phyloP scores from a whole-genome alignment of 1,140 invertebrate species.

The Solenopsis fugax region DNA sequence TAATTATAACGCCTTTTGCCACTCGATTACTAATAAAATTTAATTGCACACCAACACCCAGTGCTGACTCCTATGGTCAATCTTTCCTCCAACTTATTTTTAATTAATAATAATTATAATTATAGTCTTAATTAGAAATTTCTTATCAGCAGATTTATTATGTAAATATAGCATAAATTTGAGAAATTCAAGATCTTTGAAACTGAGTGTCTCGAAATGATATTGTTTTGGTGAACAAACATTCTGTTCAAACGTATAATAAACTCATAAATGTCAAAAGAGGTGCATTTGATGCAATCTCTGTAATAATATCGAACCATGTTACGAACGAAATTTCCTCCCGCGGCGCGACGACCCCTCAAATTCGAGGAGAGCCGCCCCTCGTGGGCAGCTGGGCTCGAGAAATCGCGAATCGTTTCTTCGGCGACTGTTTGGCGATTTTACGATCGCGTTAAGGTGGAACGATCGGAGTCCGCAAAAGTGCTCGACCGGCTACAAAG shows the following conservation, averaged over 20 bases:
- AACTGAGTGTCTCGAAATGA: not conserved
- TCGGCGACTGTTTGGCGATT: constrained; percentile 49
- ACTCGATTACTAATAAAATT: too few relatives aligned
- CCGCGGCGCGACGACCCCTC: not conserved
- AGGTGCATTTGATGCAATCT: not conserved
- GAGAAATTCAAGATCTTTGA: not conserved
- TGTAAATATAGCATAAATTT: not conserved
- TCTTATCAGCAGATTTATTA: not conserved
- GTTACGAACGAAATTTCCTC: not conserved
- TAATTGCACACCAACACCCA: too few relatives aligned
- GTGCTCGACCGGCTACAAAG: constrained; percentile 12
- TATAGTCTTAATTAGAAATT: not conserved
- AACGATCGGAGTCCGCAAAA: constrained; percentile 69
- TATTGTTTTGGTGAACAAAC: not conserved
- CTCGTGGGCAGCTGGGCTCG: constrained; percentile 49
- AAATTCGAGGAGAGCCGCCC: not conserved
- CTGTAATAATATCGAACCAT: constrained; percentile 9
- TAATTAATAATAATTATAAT: too few relatives aligned
- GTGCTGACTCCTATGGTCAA: too few relatives aligned
- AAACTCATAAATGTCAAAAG: not conserved
- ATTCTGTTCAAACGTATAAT: constrained; percentile 16
- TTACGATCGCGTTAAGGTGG: constrained; percentile 74
- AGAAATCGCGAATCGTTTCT: constrained; percentile 55
- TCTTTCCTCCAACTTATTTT: too few relatives aligned
- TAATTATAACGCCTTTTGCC: too few relatives aligned